Evolutionary conservation across 2,888 invertebrate species (phyloP), one percentile per base, ranked within the genome.

Genomic region (Isotomurus palustris): DNA sequence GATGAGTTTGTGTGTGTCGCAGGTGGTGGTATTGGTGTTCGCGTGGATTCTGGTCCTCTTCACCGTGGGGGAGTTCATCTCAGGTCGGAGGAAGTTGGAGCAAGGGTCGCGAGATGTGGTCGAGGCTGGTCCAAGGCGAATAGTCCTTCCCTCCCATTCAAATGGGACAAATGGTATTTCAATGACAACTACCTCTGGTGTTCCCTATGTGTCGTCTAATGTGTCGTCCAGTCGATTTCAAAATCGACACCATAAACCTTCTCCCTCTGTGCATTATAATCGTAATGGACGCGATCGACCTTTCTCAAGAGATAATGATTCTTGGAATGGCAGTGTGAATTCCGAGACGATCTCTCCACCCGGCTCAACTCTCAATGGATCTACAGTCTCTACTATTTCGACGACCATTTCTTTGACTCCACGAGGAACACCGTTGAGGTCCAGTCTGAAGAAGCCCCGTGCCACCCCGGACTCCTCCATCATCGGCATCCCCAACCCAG

Each of bases 401-500:
- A 70, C 70, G 19, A 62, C 66, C 10, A 63, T 65, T n/a, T 69
- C 69, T n/a, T 53, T 21, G 2, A 47, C 47, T 10, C 29, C 29
- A 8, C 12, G 21, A 27, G 78, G 82, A 47, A 84, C 85, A 47
- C 87, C 87, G 0, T 75, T 87, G 14, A 78, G 91, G 21, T 91
- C 91, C 22, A 90, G 90, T 51, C 78, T 91, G 51, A 91, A 91
- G 76, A 89, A 88, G 73, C 87, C 88, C 0, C 82, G 86, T 66
- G 84, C 85, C 0, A 65, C 69, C 76, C 78, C 68, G 0, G 78
- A 80, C 62, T 80, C 83, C 19, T 76, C 89, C 58, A 91, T 91
- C 10, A 91, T 89, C 58, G 91, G 91, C 10, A 91, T 91, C 60
- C 90, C 88, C 71, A 91, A 91, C 78, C 91, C 90, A 0, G 86